Evolutionary conservation across 2,888 invertebrate genomes (phyloP).

Genomic region (Rhagium mordax): DNA sequence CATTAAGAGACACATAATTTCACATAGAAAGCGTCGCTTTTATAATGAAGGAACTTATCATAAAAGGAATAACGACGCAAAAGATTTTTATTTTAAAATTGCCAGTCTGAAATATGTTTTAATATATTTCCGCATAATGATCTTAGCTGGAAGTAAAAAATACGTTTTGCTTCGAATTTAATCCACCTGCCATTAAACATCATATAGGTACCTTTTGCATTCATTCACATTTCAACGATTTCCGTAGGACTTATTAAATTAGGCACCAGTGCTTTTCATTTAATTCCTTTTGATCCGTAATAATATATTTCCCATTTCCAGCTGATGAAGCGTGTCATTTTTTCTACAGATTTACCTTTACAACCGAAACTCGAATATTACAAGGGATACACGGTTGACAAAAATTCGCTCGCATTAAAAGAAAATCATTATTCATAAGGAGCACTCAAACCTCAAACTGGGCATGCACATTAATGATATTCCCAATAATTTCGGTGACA

Average conservation of each 20-base stretch:
- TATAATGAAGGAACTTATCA: conserved; percentile 22
- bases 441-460: conserved; percentile 38
- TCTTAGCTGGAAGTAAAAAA: conserved; percentile 12
- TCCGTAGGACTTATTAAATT: conserved; percentile 33
- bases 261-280: conserved; percentile 35
- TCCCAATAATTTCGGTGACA: conserved; percentile 41
- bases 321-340: conserved; percentile 35
- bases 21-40: conserved; percentile 9
- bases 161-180: conserved; percentile 26
- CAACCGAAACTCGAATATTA: conserved; percentile 34
- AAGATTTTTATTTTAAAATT: conserved; percentile 31
- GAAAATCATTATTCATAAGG: conserved; percentile 40
- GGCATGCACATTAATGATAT: conserved; percentile 33
- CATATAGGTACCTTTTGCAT: conserved; percentile 32
- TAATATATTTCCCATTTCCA: conserved; percentile 37
- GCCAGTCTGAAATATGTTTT: conserved; percentile 34
- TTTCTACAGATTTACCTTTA: conserved; percentile 33
- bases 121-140: conserved; percentile 30
- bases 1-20: conserved; percentile 11
- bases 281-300: conserved; percentile 31
- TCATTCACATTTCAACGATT: conserved; percentile 31
- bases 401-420: conserved; percentile 28
- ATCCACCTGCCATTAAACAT: conserved; percentile 30
- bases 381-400: conserved; percentile 39
- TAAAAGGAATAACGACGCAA: conserved; percentile 26